Percentiles rank a stretch among this genome's conserved stretches.
phyloP scores from a whole-genome alignment of 2,797 vertebrate genomes.

The Coluber constrictor region DNA sequence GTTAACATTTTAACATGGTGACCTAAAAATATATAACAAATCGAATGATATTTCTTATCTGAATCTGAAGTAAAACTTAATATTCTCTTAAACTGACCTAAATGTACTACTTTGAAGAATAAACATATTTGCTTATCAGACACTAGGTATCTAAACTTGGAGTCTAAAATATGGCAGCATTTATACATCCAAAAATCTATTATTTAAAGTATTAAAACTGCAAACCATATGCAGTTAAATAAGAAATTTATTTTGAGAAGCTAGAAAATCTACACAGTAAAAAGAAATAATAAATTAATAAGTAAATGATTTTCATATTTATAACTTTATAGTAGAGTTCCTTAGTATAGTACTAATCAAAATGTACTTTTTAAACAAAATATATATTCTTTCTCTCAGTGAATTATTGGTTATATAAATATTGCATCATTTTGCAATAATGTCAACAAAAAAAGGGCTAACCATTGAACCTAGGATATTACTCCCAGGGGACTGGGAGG shows the following conservation, averaged over 20 bases:
- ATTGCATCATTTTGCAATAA: constrained; percentile 7
- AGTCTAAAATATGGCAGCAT: not conserved
- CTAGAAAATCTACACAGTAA: not conserved
- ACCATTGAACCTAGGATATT: constrained; percentile 8
- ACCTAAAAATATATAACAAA: not conserved
- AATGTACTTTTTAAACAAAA: constrained; percentile 13
- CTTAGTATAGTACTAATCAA: not conserved
- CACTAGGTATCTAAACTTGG: not conserved
- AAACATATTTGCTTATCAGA: not conserved
- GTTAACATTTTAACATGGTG: not conserved
- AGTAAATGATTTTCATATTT: not conserved
- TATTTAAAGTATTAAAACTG: not conserved
- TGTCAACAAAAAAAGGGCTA: constrained; percentile 3
- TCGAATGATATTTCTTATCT: not conserved
- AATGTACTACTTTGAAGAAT: not conserved
- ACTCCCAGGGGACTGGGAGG: not conserved
- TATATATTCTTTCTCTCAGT: not conserved
- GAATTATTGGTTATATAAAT: not conserved
- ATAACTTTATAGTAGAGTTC: not conserved
- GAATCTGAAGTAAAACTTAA: not conserved
- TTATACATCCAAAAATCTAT: not conserved
- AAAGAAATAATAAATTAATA: not conserved
- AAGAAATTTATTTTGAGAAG: not conserved
- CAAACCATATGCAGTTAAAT: not conserved
- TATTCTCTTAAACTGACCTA: not conserved